Percentiles rank a stretch among this genome's conserved stretches.
These are phyloP conservation scores for Pseudorectes ferrugineus DNA, from an alignment of 2,113 vertebrate species.

Conservation along the genomic window DNA sequence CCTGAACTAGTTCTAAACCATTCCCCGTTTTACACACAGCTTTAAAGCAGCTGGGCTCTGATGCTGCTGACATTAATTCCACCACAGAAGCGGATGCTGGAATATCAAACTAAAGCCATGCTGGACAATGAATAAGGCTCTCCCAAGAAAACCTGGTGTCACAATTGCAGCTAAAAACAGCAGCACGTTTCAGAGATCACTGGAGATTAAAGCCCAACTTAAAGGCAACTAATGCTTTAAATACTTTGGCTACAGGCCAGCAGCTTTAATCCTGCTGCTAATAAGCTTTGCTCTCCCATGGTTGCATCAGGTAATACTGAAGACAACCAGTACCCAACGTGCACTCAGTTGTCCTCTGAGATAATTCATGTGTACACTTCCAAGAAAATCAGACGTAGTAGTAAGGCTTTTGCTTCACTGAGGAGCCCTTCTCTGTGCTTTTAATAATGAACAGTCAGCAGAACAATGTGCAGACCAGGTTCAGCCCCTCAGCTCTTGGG, in stretches of 20 bases:
- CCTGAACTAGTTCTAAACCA: neutral
- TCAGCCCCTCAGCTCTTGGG: neutral
- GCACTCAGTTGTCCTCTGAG: neutral
- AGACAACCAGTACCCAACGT: neutral
- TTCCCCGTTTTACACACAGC: neutral
- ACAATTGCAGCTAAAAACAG: neutral
- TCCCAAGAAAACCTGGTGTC: neutral
- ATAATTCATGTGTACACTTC: neutral
- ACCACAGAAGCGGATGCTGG: accelerated
- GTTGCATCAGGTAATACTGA: neutral
- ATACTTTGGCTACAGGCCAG: neutral
- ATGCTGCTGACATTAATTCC: neutral
- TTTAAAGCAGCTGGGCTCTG: neutral
- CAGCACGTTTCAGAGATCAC: neutral
- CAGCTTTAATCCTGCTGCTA: neutral
- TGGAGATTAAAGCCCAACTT: neutral
- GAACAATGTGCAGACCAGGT: neutral
- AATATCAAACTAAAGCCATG: neutral
- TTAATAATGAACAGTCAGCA: neutral
- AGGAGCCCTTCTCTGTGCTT: neutral
- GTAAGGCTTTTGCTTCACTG: neutral
- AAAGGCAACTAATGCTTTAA: neutral
- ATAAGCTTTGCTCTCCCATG: neutral
- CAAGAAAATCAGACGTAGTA: neutral
- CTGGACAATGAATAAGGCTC: neutral